Conservation (phyloP, 2,888 invertebrate species). For the Stenolophus ochropezus region DNA sequence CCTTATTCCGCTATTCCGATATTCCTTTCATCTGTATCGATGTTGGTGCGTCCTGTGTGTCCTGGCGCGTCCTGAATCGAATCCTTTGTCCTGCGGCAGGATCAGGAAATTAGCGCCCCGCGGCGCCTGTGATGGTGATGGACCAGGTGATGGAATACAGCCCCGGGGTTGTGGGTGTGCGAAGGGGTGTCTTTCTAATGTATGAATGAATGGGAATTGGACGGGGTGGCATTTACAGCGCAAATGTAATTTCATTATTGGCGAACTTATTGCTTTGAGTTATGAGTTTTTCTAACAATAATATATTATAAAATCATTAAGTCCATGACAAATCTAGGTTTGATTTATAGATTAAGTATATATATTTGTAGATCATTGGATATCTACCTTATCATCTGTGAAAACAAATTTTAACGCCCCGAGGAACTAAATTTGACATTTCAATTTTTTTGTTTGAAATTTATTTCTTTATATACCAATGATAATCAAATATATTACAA, state of each 20-base stretch:
- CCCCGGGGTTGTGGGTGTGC: neutral
- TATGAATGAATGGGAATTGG: neutral
- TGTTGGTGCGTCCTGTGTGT: neutral
- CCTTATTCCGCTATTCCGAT: neutral
- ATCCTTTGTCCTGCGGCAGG: conserved; percentile 66
- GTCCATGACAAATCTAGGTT: neutral
- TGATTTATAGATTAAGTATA: too few relatives aligned
- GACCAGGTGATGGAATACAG: conserved; percentile 22
- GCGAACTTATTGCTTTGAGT: too few relatives aligned
- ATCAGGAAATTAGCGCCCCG: conserved; percentile 68
- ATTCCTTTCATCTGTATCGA: conserved; percentile 4
- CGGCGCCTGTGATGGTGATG: conserved; percentile 60
- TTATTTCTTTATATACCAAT: too few relatives aligned
- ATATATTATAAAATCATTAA: neutral
- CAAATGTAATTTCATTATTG: neutral
- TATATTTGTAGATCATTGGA: too few relatives aligned
- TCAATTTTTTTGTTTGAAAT: too few relatives aligned
- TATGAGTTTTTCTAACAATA: too few relatives aligned
- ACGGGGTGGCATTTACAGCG: neutral
- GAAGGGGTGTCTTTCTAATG: neutral
- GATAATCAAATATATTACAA: too few relatives aligned
- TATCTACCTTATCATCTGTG: too few relatives aligned
- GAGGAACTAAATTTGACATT: too few relatives aligned
- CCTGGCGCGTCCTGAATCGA: conserved; percentile 62
- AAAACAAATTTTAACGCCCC: too few relatives aligned